Evolutionary conservation across 1,140 invertebrate species (phyloP).

Genomic region (Cotesia glomerata): DNA sequence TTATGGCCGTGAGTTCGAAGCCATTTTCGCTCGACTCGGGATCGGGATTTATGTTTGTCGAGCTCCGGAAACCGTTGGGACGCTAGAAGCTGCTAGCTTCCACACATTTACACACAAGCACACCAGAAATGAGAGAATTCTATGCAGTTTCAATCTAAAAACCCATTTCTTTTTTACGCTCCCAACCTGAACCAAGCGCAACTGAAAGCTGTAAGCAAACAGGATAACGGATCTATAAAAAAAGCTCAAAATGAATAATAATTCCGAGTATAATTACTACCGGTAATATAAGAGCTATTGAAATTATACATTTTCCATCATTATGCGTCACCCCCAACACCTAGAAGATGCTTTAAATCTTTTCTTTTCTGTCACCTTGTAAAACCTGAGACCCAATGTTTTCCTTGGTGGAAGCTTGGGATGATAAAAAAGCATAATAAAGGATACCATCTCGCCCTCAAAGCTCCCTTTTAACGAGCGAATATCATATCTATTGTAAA

Average conservation of each 20-base stretch:
- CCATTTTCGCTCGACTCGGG: slow-evolving; percentile 32
- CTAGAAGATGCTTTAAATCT: neutral
- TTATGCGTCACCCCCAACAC: too few relatives aligned
- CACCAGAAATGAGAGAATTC: too few relatives aligned
- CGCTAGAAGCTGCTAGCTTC: slow-evolving; percentile 1
- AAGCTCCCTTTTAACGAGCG: slow-evolving; percentile 25
- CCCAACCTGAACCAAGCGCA: too few relatives aligned
- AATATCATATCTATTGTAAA: slow-evolving; percentile 26
- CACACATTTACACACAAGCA: neutral
- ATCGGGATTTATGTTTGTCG: slow-evolving; percentile 32
- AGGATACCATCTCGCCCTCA: slow-evolving; percentile 16
- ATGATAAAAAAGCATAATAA: slow-evolving; percentile 8
- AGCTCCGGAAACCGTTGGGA: slow-evolving; percentile 19
- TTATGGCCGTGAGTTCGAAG: slow-evolving; percentile 32
- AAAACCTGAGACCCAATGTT: neutral
- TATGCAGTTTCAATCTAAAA: too few relatives aligned
- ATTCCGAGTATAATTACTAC: too few relatives aligned
- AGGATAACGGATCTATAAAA: too few relatives aligned
- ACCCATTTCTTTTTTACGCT: too few relatives aligned
- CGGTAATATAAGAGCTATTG: too few relatives aligned
- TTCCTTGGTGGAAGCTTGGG: neutral
- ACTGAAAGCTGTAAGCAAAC: too few relatives aligned
- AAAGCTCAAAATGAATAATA: too few relatives aligned
- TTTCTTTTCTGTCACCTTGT: too few relatives aligned
- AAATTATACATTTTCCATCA: too few relatives aligned